Evolutionary conservation across 1,140 invertebrate species (phyloP).

Genomic region (Oryzaephilus surinamensis): DNA sequence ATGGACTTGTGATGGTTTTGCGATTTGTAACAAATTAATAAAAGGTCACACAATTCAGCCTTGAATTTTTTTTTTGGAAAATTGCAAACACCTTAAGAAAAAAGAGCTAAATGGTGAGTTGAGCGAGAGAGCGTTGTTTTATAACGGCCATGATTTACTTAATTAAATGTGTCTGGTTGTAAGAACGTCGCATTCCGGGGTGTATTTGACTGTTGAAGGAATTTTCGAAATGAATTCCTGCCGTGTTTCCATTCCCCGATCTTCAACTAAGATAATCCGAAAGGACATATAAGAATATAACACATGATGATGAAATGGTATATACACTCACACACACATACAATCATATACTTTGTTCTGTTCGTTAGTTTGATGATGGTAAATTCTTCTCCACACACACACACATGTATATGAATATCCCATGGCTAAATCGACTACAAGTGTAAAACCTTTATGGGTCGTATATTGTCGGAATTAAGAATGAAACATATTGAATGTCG

Average conservation of each 20-base stretch:
- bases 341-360: too few species aligned
- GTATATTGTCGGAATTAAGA: slow-evolving; percentile 25
- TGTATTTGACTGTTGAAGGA: slow-evolving; percentile 14
- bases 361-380: too few species aligned
- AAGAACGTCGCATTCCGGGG: slow-evolving; percentile 17
- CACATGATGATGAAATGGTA: too few species aligned
- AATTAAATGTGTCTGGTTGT: slow-evolving; percentile 16
- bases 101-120: too few species aligned
- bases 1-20: too few species aligned
- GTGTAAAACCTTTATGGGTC: slow-evolving; percentile 23
- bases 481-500: slow-evolving; percentile 24
- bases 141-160: slow-evolving; percentile 18
- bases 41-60: too few species aligned
- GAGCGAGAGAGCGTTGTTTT: slow-evolving; percentile 8
- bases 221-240: slow-evolving; percentile 18
- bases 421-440: slow-evolving; percentile 14
- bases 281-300: slow-evolving; percentile 11
- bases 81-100: too few species aligned
- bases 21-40: too few species aligned
- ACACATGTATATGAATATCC: slow-evolving; percentile 7
- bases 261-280: slow-evolving; percentile 13
- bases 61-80: too few species aligned
- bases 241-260: slow-evolving; percentile 17
- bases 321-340: too few species aligned
- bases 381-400: too few species aligned